Evolutionary conservation across 2,888 invertebrate species (phyloP).

Genomic region (Vesta saturnalis): DNA sequence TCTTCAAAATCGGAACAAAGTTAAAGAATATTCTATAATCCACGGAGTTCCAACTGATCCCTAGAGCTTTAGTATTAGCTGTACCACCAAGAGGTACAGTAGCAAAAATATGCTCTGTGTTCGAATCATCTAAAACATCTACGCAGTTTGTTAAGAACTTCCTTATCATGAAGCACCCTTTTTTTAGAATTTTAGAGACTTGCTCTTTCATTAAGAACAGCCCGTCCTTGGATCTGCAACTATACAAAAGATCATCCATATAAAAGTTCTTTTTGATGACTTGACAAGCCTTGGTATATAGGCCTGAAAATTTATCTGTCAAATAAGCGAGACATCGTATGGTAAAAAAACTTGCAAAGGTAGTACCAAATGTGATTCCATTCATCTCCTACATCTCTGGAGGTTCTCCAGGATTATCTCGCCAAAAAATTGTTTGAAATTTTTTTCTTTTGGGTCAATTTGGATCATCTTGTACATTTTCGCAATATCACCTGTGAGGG

Average conservation of each 20-base stretch:
- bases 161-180: no score
- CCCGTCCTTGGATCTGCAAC: no score
- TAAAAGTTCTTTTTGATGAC: background rate
- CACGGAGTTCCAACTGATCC: background rate
- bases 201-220: no score
- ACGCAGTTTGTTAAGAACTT: no score
- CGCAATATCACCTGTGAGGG: background rate
- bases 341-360: slow-evolving; percentile 2
- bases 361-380: slow-evolving; percentile 7
- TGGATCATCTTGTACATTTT: slow-evolving; percentile 5
- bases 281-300: slow-evolving; percentile 2
- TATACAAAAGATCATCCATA: no score
- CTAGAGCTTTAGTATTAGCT: background rate
- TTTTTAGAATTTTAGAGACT: no score
- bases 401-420: background rate
- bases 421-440: slow-evolving; percentile 17
- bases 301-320: background rate
- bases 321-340: no score
- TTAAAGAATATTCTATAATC: slow-evolving; percentile 6
- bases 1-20: background rate
- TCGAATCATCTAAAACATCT: no score
- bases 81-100: background rate
- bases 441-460: background rate
- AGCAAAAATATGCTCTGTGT: background rate
- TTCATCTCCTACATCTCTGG: background rate